Base-by-base conservation (phyloP, 2,797 vertebrate genomes). In the Peromyscus aztecus region DNA sequence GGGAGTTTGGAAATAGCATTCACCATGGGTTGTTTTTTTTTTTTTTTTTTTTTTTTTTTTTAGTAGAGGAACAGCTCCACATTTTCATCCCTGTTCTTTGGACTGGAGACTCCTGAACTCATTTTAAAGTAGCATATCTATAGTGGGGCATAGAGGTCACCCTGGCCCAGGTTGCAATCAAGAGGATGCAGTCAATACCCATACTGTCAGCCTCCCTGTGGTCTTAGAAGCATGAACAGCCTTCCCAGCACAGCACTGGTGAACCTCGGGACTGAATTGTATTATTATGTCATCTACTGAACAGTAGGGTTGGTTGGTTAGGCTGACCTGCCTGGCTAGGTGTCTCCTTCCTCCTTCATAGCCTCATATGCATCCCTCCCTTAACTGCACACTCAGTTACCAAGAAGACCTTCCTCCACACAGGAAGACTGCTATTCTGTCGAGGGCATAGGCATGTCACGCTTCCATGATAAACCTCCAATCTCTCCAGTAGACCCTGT, bases 31-130 rank as follows among this genome's bases (percentile, higher is more conserved):
- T 46, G 43, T 46, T 46, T 4, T 46, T 6, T 6, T 6, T 46
- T 43, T 43, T 4, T 43, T 46, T 46, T 6, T 46, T 46, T 46
- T 6, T 6, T 46, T 21, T 67, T 94, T 67, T 65, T 77, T 88
- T 29, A 55, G 27, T 52, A 57, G 55, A 96, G 55, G 80, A 94
- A 71, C 14, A 40, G 2, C 31, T 27, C 23, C 27, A 67, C 52
- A n/a, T 92, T 92, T 93, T 91, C n/a, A 93, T 87, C 59, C 34
- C 23, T 94, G 27, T 57, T 94, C 65, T 89, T 81, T 91, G 78
- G 40, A 76, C 24, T 40, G 77, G 16, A 84, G 65, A 78, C 9
- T 46, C 5, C 52, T 94, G 59, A 96, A 81, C 73, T 89, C 40
- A 77, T 94, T 84, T 59, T 24, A 43, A 29, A 57, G 37, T 12